A percentile compares a stretch with the other conserved stretches of the same genome.
These are phyloP conservation scores for Euschistus heros DNA, from an alignment of 1,140 invertebrate species.

Conservation along the genomic window DNA sequence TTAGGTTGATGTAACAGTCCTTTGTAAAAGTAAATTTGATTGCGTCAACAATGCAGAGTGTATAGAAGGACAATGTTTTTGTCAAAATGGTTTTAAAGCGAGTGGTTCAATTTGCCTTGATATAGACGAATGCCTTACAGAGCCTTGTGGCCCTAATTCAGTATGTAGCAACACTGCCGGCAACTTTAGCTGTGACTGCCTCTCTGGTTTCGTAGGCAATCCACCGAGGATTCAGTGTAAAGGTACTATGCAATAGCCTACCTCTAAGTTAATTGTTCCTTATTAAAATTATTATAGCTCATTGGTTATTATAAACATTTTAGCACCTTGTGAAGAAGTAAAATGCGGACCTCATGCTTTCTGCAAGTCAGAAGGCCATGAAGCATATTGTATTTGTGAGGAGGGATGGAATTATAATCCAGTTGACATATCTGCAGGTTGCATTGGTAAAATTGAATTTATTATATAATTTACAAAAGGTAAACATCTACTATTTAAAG, in stretches of 20 bases:
- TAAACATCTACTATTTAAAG: not conserved
- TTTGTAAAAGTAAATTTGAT: slow-evolving; percentile 81
- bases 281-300: not conserved
- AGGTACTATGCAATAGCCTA: slow-evolving; percentile 35
- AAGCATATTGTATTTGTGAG: slow-evolving; percentile 86
- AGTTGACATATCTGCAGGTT: slow-evolving; percentile 73
- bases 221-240: slow-evolving; percentile 70
- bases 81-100: slow-evolving; percentile 75
- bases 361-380: slow-evolving; percentile 76
- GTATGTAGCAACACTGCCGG: slow-evolving; percentile 75
- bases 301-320: not conserved
- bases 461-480: not conserved
- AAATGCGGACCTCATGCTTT: slow-evolving; percentile 77
- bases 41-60: slow-evolving; percentile 88
- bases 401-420: slow-evolving; percentile 89
- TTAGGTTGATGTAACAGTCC: slow-evolving; percentile 68
- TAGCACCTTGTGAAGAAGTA: slow-evolving; percentile 82
- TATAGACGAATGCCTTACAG: slow-evolving; percentile 61
- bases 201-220: slow-evolving; percentile 69
- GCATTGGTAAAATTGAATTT: slow-evolving; percentile 48
- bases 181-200: slow-evolving; percentile 77
- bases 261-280: not conserved
- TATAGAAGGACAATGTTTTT: slow-evolving; percentile 79
- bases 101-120: slow-evolving; percentile 55
- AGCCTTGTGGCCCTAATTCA: slow-evolving; percentile 62